Evolutionary conservation across 2,888 invertebrate species (phyloP), one percentile per base, ranked within the genome.

Genomic region (Eurytoma californica): DNA sequence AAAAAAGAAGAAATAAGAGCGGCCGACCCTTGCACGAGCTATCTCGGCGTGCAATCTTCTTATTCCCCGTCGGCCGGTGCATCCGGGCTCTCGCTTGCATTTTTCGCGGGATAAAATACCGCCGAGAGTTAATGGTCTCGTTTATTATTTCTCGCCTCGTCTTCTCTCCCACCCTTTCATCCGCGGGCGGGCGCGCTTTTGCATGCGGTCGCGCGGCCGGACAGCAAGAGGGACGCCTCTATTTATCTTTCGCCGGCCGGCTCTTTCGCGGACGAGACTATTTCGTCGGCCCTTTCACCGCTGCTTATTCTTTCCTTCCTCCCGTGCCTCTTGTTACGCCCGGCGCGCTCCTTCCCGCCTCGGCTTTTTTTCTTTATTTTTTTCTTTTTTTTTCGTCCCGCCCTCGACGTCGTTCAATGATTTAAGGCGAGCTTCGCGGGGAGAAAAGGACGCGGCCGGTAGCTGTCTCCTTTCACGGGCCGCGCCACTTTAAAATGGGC

Each of bases 121-220:
- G 77, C 47, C 4, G 53, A 53, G 86, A 87, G 87, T 88, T 88
- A 88, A 88, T 88, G 87, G 86, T 86, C 87, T 88, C 88, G 87
- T 88, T 88, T 88, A 88, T 88, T 88, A 88, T 88, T 88, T 87
- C 88, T 86, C 86, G 84, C 86, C 84, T 85, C 85, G 85, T 85
- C 85, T 83, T 81, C 53, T 39, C 61, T 55, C 73, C 83, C 85
- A 84, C 85, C 83, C 84, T 85, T 85, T 86, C 84, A 83, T 83
- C 79, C 83, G 60, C 18, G 3, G 3, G 51, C 13, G 14, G 14
- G 16, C 53, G n/a, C 47, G 47, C 63, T 63, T 63, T 18, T 39
- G 55, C 51, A 49, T 57, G 57, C 39, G 51, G 18, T 47, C 60
- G 20, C 61, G 72, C 47, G 66, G 72, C 30, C 7, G 49, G 66